Base-by-base conservation (phyloP, 1,140 invertebrate genomes). In the Pogonomyrmex californicus region DNA sequence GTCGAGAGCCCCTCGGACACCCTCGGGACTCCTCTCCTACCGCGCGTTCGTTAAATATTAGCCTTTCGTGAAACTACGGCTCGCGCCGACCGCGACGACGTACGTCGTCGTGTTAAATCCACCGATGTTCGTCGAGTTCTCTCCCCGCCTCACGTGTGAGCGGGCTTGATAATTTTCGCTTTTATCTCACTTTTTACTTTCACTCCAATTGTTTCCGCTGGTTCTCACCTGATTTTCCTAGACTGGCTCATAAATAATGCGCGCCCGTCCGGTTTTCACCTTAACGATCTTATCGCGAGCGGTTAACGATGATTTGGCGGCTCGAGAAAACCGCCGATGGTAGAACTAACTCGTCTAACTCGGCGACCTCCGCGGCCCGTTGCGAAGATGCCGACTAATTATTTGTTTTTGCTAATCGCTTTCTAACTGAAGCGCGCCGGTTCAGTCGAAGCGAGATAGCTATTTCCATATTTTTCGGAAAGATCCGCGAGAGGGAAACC, bases 221-320 rank as follows among this genome's bases (percentile, higher is more conserved):
- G 77, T 87, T 85, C 86, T 77, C 86, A 77, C 62, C 70, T 87
- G 36, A 77, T 85, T 76, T 76, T 85, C 51, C 44, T 87, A 70
- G 70, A 87, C 68, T 68, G 33, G 54, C 62, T 76, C 75, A 23
- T 87, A 49, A 71, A 85, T 87, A 77, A 77, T 51, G 30, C 68
- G 47, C 77, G 58, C 44, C 30, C 63, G 63, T 44, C 49, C 49
- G 62, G 60, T 87, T 87, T 76, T 87, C 86, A 68, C 86, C 33
- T 47, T 30, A 51, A 76, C 23, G 81, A 85, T 87, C 51, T 66
- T 86, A 86, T 83, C 70, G 86, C 9, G 0, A 9, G 17, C 58
- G 44, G 44, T 65, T 66, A 85, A 63, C 49, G 63, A 47, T 58
- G 63, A 47, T 58, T 62, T 58, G 6, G 10, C 36, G 56, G 54